Conservation (phyloP, 2,888 invertebrate species). For the Villa cingulata region DNA sequence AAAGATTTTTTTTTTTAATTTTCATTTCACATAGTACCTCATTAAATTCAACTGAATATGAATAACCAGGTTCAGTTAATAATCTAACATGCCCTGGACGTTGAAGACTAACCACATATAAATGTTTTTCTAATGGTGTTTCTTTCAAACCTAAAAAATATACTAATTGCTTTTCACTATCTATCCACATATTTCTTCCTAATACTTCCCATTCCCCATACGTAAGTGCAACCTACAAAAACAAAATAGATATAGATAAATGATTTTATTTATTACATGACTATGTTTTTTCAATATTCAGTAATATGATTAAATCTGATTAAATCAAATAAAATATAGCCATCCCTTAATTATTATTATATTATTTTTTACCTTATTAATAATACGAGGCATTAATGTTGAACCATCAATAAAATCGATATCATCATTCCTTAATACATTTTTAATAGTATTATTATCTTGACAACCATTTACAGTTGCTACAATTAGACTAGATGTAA, state of each 20-base stretch:
- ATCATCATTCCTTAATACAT: constrained; percentile 15
- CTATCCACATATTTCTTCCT: constrained; percentile 77
- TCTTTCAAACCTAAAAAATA: constrained; percentile 87
- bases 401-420: constrained; percentile 23
- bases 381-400: constrained; percentile 44
- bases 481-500: constrained; percentile 45
- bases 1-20: background rate
- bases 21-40: constrained; percentile 43
- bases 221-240: constrained; percentile 53
- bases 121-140: constrained; percentile 81
- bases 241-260: constrained; percentile 14
- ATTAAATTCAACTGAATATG: constrained; percentile 71
- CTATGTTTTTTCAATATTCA: no score
- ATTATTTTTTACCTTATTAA: constrained; percentile 41
- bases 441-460: constrained; percentile 9
- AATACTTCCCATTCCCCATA: constrained; percentile 90
- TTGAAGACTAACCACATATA: constrained; percentile 69
- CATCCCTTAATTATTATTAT: background rate
- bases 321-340: background rate
- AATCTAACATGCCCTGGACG: constrained; percentile 58
- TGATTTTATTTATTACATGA: background rate
- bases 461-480: constrained; percentile 40
- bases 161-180: constrained; percentile 60
- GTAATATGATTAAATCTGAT: background rate
- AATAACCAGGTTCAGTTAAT: constrained; percentile 70